Evolutionary conservation across 2,113 vertebrate genomes (phyloP), one percentile per base, ranked within the genome.

Genomic region (Ondatra zibethicus): DNA sequence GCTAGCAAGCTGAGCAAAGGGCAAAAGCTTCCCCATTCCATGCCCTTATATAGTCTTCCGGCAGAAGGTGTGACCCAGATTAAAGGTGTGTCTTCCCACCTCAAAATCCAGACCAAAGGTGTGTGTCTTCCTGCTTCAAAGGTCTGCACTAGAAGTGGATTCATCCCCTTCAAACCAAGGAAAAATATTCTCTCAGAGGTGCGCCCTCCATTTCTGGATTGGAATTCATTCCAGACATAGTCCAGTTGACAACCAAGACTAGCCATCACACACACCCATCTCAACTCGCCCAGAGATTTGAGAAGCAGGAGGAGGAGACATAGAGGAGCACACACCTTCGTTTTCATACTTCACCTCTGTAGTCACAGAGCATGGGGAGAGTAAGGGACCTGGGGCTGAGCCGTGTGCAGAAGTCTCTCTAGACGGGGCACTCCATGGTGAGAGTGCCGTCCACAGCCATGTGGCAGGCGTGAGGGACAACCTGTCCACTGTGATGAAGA

Each of bases 391-490:
- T 17, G 23, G 27, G 58, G 31, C n/a, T 47, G 63, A 86, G 63
- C 63, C 5, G 4, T 36, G 42, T 63, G 36, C 23, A 39, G 23
- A 95, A 39, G 52, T 87, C 75, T 96, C 96, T 39, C 68, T 29
- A 11, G 11, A 33, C 13, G 16, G 6, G 3, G 21, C 3, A 97
- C 55, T 97, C 94, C 88, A 27, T 96, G 95, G 89, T 91, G 88
- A 89, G 88, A 88, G 86, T 95, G 98, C 94, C 81, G 95, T 87
- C 93, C 73, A 66, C 94, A 94, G 93, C 3, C 17, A 92, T 76
- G 97, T 1, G 21, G 93, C 65, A 96, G n/a, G 9, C 2, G n/a
- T 82, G 95, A 98, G 93, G 93, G 96, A 98, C 95, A 97, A 90
- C 65, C 70, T 89, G 95, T 96, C 94, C 87, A 66, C 11, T 89